Base-by-base conservation (phyloP, 2,113 vertebrate species). In the human (Homo sapiens) region DNA sequence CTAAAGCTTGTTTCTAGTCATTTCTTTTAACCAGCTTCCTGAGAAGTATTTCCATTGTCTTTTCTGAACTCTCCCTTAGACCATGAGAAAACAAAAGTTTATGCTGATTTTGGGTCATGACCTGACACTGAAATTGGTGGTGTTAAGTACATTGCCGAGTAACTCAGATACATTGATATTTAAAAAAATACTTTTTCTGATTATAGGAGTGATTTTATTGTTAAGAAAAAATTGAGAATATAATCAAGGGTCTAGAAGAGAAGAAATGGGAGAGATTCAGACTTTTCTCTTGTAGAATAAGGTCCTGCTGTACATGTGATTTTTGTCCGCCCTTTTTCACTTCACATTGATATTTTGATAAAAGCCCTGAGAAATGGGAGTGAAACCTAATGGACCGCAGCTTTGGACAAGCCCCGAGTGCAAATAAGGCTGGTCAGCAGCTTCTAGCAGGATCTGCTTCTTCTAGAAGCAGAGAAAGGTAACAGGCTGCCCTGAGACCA, bases 61-160 rank as follows among this genome's bases (percentile, higher is more conserved):
- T 76, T 95, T 66, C 89, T 76, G 76, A 84, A 83, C 89, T 45
- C 73, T 82, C 66, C 66, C 35, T 93, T 48, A n/a, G 59, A 75
- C 18, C 57, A 40, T 2, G 20, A 84, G 76, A 64, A 93, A 89
- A 55, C 52, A 87, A 76, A 55, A 52, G 81, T 90, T 93, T 81
- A 72, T 89, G 68, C 52, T 45, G 40, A 83, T n/a, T 90, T 64
- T 52, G 48, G 78, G 72, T 95, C 55, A 82, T 93, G 76, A 94
- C 35, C 66, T 89, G 70, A 88, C 30, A 45, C 25, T 93, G 72
- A 96, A 90, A 81, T 87, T 73, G 57, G 38, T 89, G 50, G 30
- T 82, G 61, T 16, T 89, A 79, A 79, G 61, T 83, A 25, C 17
- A 1, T 80, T 80, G 70, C 25, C 3, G 12, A 68, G n/a, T 90